Percentiles rank a stretch among this genome's conserved stretches.
phyloP scores from a whole-genome alignment of 2,888 invertebrate genomes.

The Drosophila borborema region DNA sequence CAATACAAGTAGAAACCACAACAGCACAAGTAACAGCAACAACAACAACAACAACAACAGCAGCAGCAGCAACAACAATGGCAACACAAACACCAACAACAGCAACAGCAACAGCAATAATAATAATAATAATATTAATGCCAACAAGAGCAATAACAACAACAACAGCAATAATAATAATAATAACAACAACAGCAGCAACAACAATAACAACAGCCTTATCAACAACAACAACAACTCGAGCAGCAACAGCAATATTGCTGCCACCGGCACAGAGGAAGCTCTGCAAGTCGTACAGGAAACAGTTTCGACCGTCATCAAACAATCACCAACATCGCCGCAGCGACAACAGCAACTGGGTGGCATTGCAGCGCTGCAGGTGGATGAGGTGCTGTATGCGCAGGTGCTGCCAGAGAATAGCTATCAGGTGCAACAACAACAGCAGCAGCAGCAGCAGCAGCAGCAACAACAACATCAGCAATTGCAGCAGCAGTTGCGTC shows the following conservation, averaged over 20 bases:
- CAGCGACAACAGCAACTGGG: conserved; percentile 44
- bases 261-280: conserved; percentile 31
- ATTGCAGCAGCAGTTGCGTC: conserved; percentile 27
- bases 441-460: conserved; percentile 37
- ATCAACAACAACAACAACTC: conserved; percentile 27
- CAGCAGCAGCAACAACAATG: conserved; percentile 17
- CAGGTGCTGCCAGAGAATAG: conserved; percentile 49
- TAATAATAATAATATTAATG: conserved; percentile 7
- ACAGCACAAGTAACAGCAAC: conserved; percentile 23
- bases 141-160: conserved; percentile 9
- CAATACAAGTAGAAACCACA: conserved; percentile 13
- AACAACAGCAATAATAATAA: conserved; percentile 21
- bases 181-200: conserved; percentile 20
- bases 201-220: conserved; percentile 11
- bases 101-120: conserved; percentile 22
- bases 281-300: conserved; percentile 35
- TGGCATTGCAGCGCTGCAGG: conserved; percentile 46
- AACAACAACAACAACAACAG: conserved; percentile 1
- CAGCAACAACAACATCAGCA: conserved; percentile 30
- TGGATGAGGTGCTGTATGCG: conserved; percentile 59
- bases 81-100: conserved; percentile 10
- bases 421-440: conserved; percentile 48
- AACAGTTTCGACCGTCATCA: conserved; percentile 37
- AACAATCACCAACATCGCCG: conserved; percentile 48
- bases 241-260: conserved; percentile 21